Evolutionary conservation across 35 echinoderm and acorn worm genomes (phyloP).

Genomic region (Chiridota heheva): DNA sequence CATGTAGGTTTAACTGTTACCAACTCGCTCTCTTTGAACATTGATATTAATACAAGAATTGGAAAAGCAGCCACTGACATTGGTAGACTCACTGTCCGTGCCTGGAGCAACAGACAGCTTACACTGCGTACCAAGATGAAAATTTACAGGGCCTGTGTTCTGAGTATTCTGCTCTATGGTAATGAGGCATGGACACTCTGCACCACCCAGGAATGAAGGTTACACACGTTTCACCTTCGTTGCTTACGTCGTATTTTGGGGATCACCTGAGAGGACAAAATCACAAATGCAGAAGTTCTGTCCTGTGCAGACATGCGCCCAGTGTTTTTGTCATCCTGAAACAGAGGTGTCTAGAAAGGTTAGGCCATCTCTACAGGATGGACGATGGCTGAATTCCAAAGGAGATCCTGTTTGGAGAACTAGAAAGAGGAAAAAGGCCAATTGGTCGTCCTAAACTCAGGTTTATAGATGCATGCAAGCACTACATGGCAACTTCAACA

Average conservation of each 20-base stretch:
- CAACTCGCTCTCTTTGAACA: no score
- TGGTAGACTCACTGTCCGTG: not conserved
- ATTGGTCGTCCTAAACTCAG: constrained; percentile 1
- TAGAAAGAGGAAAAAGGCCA: not conserved
- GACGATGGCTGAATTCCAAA: constrained; percentile 19
- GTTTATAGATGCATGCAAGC: no score
- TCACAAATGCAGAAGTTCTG: constrained; percentile 35
- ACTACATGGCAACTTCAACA: no score
- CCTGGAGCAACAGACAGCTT: constrained; percentile 2
- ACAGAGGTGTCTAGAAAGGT: constrained; percentile 15
- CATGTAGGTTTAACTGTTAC: no score
- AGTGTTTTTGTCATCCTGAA: constrained; percentile 8
- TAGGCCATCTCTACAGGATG: constrained; percentile 20
- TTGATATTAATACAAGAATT: no score
- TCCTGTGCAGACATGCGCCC: not conserved
- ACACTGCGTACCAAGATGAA: constrained; percentile 45
- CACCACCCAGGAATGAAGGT: constrained; percentile 11
- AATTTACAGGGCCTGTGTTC: constrained; percentile 46
- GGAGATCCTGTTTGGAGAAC: not conserved
- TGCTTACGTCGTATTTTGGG: constrained; percentile 24
- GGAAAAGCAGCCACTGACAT: no score
- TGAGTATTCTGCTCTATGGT: constrained; percentile 52
- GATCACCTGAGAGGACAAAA: constrained; percentile 42
- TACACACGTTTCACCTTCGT: constrained; percentile 39
- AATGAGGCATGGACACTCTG: constrained; percentile 40